Percentiles rank a stretch among this genome's conserved stretches.
phyloP scores from a whole-genome alignment of 2,888 invertebrate species.

The Catocala sponsa region DNA sequence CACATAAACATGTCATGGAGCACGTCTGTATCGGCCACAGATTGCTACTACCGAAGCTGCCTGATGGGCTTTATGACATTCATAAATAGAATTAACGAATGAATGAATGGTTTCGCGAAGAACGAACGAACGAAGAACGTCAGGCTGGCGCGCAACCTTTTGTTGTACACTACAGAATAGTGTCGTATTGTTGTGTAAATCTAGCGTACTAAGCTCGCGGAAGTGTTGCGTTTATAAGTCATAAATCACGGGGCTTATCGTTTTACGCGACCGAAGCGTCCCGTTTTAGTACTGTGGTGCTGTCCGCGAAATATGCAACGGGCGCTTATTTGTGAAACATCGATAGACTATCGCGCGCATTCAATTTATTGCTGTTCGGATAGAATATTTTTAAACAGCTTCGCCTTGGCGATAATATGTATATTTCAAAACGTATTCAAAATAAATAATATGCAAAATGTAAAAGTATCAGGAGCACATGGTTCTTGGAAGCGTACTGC shows the following conservation, averaged over 20 bases:
- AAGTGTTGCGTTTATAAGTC: constrained; percentile 80
- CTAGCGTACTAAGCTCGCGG: constrained; percentile 69
- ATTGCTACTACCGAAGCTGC: constrained; percentile 50
- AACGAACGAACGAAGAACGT: constrained; percentile 45
- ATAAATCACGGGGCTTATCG: constrained; percentile 84
- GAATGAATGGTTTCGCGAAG: constrained; percentile 54
- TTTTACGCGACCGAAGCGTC: constrained; percentile 62
- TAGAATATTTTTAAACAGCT: constrained; percentile 21
- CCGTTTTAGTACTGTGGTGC: constrained; percentile 53
- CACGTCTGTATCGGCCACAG: constrained; percentile 55
- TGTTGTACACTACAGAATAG: constrained; percentile 47
- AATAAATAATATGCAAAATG: too few relatives aligned
- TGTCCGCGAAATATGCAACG: constrained; percentile 74
- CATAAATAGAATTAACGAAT: constrained; percentile 71
- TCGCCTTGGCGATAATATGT: neutral
- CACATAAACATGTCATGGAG: constrained; percentile 60
- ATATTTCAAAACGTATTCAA: neutral
- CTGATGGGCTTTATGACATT: constrained; percentile 64
- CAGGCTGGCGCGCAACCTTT: constrained; percentile 40
- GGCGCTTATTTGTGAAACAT: constrained; percentile 61
- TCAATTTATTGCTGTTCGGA: constrained; percentile 40
- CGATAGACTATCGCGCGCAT: constrained; percentile 49
- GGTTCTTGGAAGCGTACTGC: neutral
- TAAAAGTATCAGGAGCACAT: neutral
- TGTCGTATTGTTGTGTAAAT: constrained; percentile 62